phyloP scores from a whole-genome alignment of 2,113 vertebrate genomes.

The Tenebrosternarchus preto region DNA sequence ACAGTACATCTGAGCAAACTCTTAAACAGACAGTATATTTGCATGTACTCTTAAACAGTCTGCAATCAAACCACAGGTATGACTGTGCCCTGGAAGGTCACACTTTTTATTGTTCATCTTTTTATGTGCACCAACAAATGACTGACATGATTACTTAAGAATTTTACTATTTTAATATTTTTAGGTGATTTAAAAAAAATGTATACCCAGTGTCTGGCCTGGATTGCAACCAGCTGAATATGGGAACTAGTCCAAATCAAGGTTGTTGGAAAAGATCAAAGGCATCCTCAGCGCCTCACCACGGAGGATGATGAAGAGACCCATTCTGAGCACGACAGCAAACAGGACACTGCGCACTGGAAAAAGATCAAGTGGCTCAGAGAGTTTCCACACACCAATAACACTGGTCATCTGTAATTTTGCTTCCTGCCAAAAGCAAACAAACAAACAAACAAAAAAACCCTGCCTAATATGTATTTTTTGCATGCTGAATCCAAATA shows the following conservation, averaged over 20 bases:
- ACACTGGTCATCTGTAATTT: too few species aligned
- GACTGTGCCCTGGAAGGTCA: slow-evolving; percentile 1
- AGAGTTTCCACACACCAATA: neutral
- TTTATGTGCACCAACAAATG: neutral
- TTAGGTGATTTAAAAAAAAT: neutral
- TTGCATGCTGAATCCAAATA: too few species aligned
- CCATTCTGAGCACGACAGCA: slow-evolving; percentile 49
- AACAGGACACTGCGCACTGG: neutral
- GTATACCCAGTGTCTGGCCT: slow-evolving; percentile 4
- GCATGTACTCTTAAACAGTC: too few species aligned
- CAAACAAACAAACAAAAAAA: too few species aligned
- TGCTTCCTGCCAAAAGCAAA: too few species aligned
- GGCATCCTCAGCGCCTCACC: slow-evolving; percentile 30
- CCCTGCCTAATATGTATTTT: too few species aligned
- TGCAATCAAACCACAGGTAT: too few species aligned
- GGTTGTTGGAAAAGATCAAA: slow-evolving; percentile 48
- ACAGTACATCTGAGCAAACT: too few species aligned
- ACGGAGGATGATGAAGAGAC: slow-evolving; percentile 21
- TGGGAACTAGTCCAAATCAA: slow-evolving; percentile 36
- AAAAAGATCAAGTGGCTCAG: neutral
- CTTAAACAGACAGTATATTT: too few species aligned
- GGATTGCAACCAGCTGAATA: slow-evolving; percentile 28
- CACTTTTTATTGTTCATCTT: neutral
- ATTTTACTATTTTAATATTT: slow-evolving; percentile 29
- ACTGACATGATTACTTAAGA: neutral